Evolutionary conservation across 2,797 vertebrate genomes (phyloP).

Genomic region (Mormyrus hasselquistii): DNA sequence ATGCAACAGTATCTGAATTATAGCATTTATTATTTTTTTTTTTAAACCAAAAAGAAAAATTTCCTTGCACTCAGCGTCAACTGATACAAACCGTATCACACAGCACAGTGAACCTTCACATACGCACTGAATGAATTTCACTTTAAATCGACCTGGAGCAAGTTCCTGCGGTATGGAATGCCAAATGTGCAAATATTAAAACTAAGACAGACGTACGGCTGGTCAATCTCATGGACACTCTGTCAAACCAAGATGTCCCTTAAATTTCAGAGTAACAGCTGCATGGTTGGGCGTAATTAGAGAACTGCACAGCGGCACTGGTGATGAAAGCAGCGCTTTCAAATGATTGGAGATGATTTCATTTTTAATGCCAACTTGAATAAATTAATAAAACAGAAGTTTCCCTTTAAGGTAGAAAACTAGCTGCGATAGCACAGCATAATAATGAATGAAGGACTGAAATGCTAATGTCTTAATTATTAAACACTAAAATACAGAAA

Average conservation of each 20-base stretch:
- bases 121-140: not conserved
- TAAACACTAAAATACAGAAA: not conserved
- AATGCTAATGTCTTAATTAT: not conserved
- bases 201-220: no score
- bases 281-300: not conserved
- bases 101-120: not conserved
- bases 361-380: not conserved
- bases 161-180: not conserved
- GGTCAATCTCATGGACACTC: not conserved
- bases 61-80: not conserved
- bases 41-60: not conserved
- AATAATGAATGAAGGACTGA: not conserved
- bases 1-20: not conserved
- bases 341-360: not conserved
- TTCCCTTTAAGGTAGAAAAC: not conserved
- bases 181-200: not conserved
- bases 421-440: not conserved
- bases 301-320: not conserved
- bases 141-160: not conserved
- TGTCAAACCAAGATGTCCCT: not conserved
- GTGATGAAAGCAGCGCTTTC: not conserved
- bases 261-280: not conserved
- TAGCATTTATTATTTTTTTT: not conserved
- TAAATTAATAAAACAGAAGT: not conserved
- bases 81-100: not conserved